Percentiles rank a stretch among this genome's conserved stretches.
phyloP scores from a whole-genome alignment of 2,113 vertebrate species.

The Larimichthys crocea region DNA sequence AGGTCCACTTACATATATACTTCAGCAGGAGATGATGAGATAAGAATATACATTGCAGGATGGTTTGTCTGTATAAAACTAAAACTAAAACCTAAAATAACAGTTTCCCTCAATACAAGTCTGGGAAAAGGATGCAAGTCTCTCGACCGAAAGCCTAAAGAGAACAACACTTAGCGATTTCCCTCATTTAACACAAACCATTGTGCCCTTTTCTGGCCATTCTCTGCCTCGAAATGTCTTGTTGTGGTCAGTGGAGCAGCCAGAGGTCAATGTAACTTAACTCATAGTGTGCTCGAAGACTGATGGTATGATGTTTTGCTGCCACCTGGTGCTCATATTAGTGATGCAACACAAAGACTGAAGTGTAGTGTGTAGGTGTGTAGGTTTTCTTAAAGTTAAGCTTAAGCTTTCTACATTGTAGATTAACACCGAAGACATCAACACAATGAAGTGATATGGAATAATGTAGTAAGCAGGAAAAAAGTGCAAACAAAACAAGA shows the following conservation, averaged over 20 bases:
- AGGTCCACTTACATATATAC: not conserved
- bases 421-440: no score
- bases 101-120: not conserved
- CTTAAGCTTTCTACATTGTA: no score
- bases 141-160: not conserved
- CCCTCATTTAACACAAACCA: not conserved
- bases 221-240: not conserved
- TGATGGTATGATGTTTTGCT: slow-evolving; percentile 29
- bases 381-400: no score
- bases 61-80: not conserved
- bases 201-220: slow-evolving; percentile 10
- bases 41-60: not conserved
- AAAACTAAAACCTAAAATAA: not conserved
- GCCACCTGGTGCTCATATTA: slow-evolving; percentile 57
- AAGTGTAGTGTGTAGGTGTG: no score
- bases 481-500: no score
- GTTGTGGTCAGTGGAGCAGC: not conserved
- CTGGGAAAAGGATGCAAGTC: not conserved
- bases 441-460: no score
- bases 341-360: not conserved
- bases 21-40: not conserved
- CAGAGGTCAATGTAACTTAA: not conserved
- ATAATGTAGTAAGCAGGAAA: no score
- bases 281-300: not conserved
- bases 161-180: slow-evolving; percentile 1